Conservation (phyloP, 2,113 vertebrate species). For the Delphinapterus leucas region DNA sequence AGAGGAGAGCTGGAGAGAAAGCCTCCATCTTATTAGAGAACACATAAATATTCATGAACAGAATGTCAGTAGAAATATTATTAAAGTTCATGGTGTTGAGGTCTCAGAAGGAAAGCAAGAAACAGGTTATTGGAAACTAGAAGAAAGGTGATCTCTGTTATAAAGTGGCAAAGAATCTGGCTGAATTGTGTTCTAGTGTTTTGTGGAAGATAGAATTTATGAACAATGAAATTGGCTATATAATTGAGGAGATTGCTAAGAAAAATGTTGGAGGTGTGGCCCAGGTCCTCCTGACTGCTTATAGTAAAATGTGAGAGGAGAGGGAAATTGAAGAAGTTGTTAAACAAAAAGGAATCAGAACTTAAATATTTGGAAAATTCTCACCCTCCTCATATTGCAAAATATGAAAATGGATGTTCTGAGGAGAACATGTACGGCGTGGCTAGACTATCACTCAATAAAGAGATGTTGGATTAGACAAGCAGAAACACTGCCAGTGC, state of each 20-base stretch:
- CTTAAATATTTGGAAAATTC: not conserved
- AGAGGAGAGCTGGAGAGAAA: not conserved
- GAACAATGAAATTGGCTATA: not conserved
- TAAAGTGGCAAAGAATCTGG: not conserved
- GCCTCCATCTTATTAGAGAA: not conserved
- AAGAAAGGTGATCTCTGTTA: not conserved
- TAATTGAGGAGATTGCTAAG: not conserved
- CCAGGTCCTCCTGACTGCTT: not conserved
- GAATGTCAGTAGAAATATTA: not conserved
- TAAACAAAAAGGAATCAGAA: not conserved
- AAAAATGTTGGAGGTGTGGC: not conserved
- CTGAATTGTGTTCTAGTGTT: not conserved
- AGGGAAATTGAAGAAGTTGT: not conserved
- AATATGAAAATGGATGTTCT: not conserved
- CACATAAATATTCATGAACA: not conserved
- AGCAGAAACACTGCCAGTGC: not conserved
- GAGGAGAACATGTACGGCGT: not conserved
- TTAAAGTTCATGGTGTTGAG: not conserved
- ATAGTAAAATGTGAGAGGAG: not conserved
- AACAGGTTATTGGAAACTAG: not conserved
- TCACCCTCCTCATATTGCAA: not conserved
- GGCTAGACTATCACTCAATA: not conserved
- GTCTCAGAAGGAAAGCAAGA: not conserved
- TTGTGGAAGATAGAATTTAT: not conserved
- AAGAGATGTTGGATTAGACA: not conserved